A percentile compares a stretch with the other conserved stretches of the same genome.
phyloP scores from a whole-genome alignment of 2,797 vertebrate genomes.

The Zenarchopterus dispar region DNA sequence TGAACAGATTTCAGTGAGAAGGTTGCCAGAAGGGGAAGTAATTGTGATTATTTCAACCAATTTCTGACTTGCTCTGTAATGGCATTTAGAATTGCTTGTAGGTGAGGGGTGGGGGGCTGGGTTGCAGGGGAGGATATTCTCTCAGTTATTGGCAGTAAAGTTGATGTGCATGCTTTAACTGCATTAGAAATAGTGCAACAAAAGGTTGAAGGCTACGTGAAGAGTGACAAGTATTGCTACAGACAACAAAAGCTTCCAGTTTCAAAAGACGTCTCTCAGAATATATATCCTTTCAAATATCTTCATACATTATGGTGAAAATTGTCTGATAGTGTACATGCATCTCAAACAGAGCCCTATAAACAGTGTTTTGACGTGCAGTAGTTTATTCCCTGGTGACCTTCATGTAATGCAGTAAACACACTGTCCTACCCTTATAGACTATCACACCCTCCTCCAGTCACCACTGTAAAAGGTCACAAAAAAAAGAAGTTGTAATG shows the following conservation, averaged over 20 bases:
- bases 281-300: conserved; percentile 42
- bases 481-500: conserved; percentile 30
- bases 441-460: conserved; percentile 23
- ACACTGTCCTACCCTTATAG: conserved; percentile 11
- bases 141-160: conserved; percentile 22
- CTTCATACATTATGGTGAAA: conserved; percentile 20
- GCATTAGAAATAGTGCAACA: conserved; percentile 45
- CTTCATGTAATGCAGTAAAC: conserved; percentile 32
- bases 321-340: conserved; percentile 34
- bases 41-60: conserved; percentile 66
- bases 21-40: conserved; percentile 44
- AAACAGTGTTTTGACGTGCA: conserved; percentile 30
- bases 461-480: conserved; percentile 21
- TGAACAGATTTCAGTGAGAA: conserved; percentile 59
- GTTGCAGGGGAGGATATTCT: conserved; percentile 20
- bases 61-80: conserved; percentile 54
- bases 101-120: conserved; percentile 9
- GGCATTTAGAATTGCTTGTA: conserved; percentile 32
- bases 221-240: conserved; percentile 14
- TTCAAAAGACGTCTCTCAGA: conserved; percentile 39
- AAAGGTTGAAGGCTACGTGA: conserved; percentile 19
- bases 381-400: conserved; percentile 36
- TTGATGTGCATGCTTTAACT: conserved; percentile 37
- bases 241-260: conserved; percentile 39
- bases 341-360: conserved; percentile 21